Base-by-base conservation (phyloP, 2,888 invertebrate species). In the Drosophila paracracens region DNA sequence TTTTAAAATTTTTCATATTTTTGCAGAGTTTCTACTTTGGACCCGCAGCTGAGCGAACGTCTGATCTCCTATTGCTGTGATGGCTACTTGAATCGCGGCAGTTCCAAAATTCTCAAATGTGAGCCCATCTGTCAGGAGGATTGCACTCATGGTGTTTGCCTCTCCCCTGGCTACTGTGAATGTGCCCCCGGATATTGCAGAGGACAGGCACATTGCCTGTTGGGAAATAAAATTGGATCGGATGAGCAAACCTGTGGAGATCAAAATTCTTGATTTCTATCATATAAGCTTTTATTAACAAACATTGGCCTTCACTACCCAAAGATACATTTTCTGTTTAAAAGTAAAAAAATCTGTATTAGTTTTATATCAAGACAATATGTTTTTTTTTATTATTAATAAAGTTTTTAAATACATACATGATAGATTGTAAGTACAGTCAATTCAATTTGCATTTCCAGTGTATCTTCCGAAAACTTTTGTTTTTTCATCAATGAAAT, bases 1-100 rank as follows among this genome's bases (percentile, higher is more conserved):
- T 18, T 27, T 51, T 7, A 1, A 10, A 43, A n/a, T 33, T 73
- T 54, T 36, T 48, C 11, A 36, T 53, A 16, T 50, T 13, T 50
- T 74, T 58, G 1, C 65, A 92, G 92, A 7, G 82, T 72, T 33
- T 58, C 83, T 27, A 87, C 85, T 2, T 64, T 46, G 36, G 78
- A 92, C 76, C 91, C 92, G 0, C 79, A 85, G 11, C 38, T 89
- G 7, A 82, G 88, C 27, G 93, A 95, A 74, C 96, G 95, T 78
- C 94, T 94, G 63, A 94, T 96, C 79, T 94, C 95, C 57, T 94
- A 95, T 38, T 97, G 97, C 91, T 97, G 97, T 88, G 94, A 94
- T 0, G 97, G 96, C 35, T 97, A 95, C 92, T 92, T 93, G 62
- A 94, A 94, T 16, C 95, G 95, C 84, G 93, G 93, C 94, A 8